A percentile compares a stretch with the other conserved stretches of the same genome.
Evolutionary conservation across 1,140 invertebrate genomes (phyloP).

Genomic region (Drosophila cardini): DNA sequence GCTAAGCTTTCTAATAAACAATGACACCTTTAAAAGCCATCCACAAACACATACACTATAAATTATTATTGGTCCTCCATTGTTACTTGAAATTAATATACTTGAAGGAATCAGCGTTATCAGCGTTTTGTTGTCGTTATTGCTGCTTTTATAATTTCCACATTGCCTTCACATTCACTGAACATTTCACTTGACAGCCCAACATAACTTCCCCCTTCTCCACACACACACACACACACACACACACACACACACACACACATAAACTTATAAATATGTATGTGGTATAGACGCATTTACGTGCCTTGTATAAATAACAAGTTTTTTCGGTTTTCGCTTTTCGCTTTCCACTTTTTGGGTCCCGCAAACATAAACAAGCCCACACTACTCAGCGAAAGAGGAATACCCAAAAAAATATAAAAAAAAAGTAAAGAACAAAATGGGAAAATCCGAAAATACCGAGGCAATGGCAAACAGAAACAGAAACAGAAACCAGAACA

Average conservation of each 20-base stretch:
- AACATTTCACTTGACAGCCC: conserved; percentile 66
- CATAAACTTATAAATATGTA: conserved; percentile 16
- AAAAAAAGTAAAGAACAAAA: conserved; percentile 15
- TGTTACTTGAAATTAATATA: conserved; percentile 33
- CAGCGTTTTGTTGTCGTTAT: conserved; percentile 30
- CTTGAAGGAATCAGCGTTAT: conserved; percentile 42
- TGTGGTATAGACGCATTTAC: conserved; percentile 39
- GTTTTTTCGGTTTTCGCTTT: conserved; percentile 46
- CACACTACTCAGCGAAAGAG: conserved; percentile 50
- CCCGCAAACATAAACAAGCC: conserved; percentile 75
- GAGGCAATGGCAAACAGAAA: conserved; percentile 50
- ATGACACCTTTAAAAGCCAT: conserved; percentile 1
- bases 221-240: background rate
- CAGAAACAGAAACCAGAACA: conserved; percentile 66
- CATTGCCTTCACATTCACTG: conserved; percentile 62
- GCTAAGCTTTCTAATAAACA: conserved; percentile 10
- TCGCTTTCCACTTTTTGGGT: conserved; percentile 44
- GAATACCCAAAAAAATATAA: conserved; percentile 51
- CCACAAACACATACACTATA: background rate
- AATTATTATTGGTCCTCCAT: background rate
- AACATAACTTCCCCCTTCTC: background rate
- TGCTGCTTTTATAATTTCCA: conserved; percentile 58
- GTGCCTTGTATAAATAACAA: conserved; percentile 78
- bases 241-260: conserved; percentile 14
- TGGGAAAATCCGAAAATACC: conserved; percentile 12